Conservation (phyloP, 1,140 invertebrate genomes). For the Dinoponera quadriceps region DNA sequence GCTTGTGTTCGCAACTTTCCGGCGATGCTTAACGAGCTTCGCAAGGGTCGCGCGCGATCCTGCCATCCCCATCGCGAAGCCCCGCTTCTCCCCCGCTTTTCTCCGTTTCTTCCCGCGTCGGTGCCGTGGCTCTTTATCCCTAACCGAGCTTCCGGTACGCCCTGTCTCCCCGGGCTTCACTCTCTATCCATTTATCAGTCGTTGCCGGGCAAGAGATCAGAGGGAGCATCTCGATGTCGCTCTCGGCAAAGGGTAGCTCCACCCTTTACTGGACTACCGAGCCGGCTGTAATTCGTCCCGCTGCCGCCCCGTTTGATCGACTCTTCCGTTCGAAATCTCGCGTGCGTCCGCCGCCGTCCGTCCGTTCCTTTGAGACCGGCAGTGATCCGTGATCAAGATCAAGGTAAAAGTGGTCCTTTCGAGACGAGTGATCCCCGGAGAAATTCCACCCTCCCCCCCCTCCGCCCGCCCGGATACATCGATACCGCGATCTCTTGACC, state of each 20-base stretch:
- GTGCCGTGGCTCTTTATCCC: conserved; percentile 3
- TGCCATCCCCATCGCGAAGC: no score
- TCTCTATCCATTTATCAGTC: conserved; percentile 54
- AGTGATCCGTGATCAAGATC: conserved; percentile 55
- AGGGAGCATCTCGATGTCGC: conserved; percentile 50
- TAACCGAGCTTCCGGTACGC: conserved; percentile 17
- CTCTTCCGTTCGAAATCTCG: conserved; percentile 55
- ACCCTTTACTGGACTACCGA: conserved; percentile 45
- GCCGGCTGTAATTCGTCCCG: conserved; percentile 50
- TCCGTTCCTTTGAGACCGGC: conserved; percentile 33
- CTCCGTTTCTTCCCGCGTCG: background rate
- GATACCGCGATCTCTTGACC: conserved; percentile 30
- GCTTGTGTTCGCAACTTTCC: conserved; percentile 52
- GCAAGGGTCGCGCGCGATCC: background rate
- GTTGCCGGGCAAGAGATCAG: conserved; percentile 36
- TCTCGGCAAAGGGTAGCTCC: conserved; percentile 35
- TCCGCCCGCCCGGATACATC: conserved; percentile 12
- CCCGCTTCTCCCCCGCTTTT: conserved; percentile 12
- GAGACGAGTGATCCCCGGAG: conserved; percentile 43
- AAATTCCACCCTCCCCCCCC: conserved; percentile 25
- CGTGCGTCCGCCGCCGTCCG: background rate
- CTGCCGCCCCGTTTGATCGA: conserved; percentile 45
- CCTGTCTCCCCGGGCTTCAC: conserved; percentile 25
- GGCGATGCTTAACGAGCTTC: conserved; percentile 54
- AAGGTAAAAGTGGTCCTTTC: conserved; percentile 51